Conservation (phyloP, 2,888 invertebrate genomes). For the Volucella bombylans region DNA sequence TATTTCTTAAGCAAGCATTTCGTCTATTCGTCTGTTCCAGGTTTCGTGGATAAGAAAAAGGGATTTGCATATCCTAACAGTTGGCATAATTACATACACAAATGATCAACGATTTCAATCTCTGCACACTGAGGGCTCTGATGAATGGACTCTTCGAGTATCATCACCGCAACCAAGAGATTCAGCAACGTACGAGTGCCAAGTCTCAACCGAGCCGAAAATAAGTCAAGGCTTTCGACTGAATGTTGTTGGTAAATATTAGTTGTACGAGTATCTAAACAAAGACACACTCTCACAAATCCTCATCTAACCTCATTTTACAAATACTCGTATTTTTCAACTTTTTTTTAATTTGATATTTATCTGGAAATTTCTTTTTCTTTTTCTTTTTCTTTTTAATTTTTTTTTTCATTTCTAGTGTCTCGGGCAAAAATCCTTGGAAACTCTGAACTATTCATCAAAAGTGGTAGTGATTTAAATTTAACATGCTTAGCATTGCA, state of each 20-base stretch:
- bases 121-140: slow-evolving; percentile 87
- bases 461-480: slow-evolving; percentile 93
- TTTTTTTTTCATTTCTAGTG: slow-evolving; percentile 84
- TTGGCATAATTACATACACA: slow-evolving; percentile 88
- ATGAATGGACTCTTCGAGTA: slow-evolving; percentile 88
- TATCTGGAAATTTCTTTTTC: not conserved
- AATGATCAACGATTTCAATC: slow-evolving; percentile 89
- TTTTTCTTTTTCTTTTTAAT: slow-evolving; percentile 33
- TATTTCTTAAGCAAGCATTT: not conserved
- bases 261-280: not conserved
- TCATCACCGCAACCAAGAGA: slow-evolving; percentile 87
- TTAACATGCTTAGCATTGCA: slow-evolving; percentile 91
- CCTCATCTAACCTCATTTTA: too few species aligned
- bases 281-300: not conserved
- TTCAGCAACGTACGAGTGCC: slow-evolving; percentile 88
- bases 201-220: slow-evolving; percentile 90
- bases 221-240: slow-evolving; percentile 88
- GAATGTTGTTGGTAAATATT: slow-evolving; percentile 87
- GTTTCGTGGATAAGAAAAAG: slow-evolving; percentile 92
- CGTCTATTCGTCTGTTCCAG: slow-evolving; percentile 82
- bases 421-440: slow-evolving; percentile 92
- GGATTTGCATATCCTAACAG: slow-evolving; percentile 89
- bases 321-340: not conserved
- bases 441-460: slow-evolving; percentile 91
- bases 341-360: not conserved